Percentiles rank a stretch among this genome's conserved stretches.
These are phyloP conservation scores for Thunnus thynnus DNA, from an alignment of 2,113 vertebrate species.

Conservation along the genomic window DNA sequence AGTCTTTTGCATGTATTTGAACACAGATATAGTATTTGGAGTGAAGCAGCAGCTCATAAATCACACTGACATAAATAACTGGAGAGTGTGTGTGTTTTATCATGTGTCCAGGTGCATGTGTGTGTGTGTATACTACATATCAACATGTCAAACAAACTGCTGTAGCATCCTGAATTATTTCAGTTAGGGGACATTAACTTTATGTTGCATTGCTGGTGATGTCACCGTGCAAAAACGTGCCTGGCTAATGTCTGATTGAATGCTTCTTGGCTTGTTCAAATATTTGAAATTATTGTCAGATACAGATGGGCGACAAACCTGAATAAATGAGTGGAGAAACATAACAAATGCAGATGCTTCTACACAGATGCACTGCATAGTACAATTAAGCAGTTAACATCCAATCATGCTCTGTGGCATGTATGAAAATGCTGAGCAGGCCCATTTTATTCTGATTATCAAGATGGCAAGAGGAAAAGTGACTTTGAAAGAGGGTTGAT, in stretches of 20 bases:
- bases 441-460: too few species aligned
- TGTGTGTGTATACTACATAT: neutral
- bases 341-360: too few species aligned
- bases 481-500: too few species aligned
- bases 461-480: too few species aligned
- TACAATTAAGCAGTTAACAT: too few species aligned
- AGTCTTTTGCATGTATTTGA: constrained; percentile 26
- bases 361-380: too few species aligned
- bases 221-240: constrained; percentile 9
- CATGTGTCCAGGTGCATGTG: neutral
- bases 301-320: neutral
- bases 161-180: neutral
- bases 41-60: constrained; percentile 54
- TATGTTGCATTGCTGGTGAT: neutral
- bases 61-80: constrained; percentile 45
- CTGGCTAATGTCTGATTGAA: constrained; percentile 56
- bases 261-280: constrained; percentile 58
- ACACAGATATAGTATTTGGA: constrained; percentile 29
- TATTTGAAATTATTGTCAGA: constrained; percentile 52
- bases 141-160: constrained; percentile 24
- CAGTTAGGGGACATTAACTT: constrained; percentile 1
- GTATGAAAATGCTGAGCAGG: too few species aligned
- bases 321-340: too few species aligned
- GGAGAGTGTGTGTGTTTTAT: constrained; percentile 10
- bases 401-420: neutral